phyloP scores from a whole-genome alignment of 2,888 invertebrate species.

The Troides oblongomaculatus region DNA sequence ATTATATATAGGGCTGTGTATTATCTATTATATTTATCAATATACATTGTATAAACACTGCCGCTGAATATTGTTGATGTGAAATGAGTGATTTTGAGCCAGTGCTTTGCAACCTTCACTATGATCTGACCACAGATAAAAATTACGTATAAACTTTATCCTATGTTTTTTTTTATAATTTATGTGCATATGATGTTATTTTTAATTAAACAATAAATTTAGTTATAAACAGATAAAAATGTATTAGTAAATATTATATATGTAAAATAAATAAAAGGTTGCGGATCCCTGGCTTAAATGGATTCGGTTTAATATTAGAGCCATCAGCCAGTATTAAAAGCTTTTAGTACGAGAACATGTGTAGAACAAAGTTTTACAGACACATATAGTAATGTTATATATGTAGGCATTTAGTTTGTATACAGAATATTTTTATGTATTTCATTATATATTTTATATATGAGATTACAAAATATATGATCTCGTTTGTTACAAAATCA shows the following conservation, averaged over 20 bases:
- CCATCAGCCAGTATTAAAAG: constrained; percentile 36
- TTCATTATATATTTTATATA: constrained; percentile 38
- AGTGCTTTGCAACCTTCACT: background rate
- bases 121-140: no score
- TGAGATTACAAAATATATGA: constrained; percentile 45
- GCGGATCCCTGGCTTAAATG: background rate
- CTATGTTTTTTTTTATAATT: no score
- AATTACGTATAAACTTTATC: no score
- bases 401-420: constrained; percentile 35
- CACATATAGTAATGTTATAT: constrained; percentile 26
- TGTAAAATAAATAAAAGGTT: background rate
- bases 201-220: no score
- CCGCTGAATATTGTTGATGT: constrained; percentile 1
- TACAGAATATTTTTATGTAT: constrained; percentile 34
- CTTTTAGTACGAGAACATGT: constrained; percentile 32
- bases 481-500: constrained; percentile 34
- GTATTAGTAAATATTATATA: no score
- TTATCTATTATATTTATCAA: background rate
- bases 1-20: background rate
- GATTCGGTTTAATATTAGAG: background rate
- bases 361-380: constrained; percentile 21
- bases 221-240: no score
- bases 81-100: background rate
- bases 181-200: no score
- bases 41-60: constrained; percentile 6